Percentiles rank a stretch among this genome's conserved stretches.
These are phyloP conservation scores for Orthosia cruda DNA, from an alignment of 2,888 invertebrate genomes.

Conservation along the genomic window DNA sequence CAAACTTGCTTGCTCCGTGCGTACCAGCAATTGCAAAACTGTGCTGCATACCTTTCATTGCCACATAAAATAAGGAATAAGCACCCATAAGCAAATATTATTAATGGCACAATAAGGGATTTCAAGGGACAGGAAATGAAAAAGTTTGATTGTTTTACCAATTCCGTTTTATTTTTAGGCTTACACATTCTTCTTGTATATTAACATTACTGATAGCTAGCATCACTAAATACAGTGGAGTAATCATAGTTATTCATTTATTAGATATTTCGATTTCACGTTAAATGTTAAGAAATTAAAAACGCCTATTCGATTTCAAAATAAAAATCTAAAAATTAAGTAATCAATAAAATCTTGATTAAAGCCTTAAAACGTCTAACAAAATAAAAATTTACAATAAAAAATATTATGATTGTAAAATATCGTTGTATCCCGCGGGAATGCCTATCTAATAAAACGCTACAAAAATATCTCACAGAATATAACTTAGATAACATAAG, in stretches of 20 bases:
- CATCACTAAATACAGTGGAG: conserved; percentile 79
- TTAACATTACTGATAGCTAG: conserved; percentile 83
- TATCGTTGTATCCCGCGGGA: conserved; percentile 89
- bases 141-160: conserved; percentile 81
- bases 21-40: not conserved
- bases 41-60: conserved; percentile 31
- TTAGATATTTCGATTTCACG: conserved; percentile 68
- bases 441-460: conserved; percentile 80
- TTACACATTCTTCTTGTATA: conserved; percentile 84
- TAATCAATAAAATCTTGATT: conserved; percentile 71
- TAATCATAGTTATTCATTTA: conserved; percentile 67
- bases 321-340: conserved; percentile 73
- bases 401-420: conserved; percentile 82
- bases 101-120: not conserved
- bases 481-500: conserved; percentile 79
- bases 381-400: conserved; percentile 90
- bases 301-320: conserved; percentile 67
- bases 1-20: conserved; percentile 35
- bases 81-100: conserved; percentile 53
- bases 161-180: conserved; percentile 89
- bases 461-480: conserved; percentile 86
- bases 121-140: conserved; percentile 64
- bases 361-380: conserved; percentile 84
- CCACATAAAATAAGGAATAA: conserved; percentile 45
- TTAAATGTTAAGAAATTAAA: conserved; percentile 67